These are phyloP conservation scores for Caprella mutica DNA, from an alignment of 2,888 invertebrate genomes.

Conservation along the genomic window DNA sequence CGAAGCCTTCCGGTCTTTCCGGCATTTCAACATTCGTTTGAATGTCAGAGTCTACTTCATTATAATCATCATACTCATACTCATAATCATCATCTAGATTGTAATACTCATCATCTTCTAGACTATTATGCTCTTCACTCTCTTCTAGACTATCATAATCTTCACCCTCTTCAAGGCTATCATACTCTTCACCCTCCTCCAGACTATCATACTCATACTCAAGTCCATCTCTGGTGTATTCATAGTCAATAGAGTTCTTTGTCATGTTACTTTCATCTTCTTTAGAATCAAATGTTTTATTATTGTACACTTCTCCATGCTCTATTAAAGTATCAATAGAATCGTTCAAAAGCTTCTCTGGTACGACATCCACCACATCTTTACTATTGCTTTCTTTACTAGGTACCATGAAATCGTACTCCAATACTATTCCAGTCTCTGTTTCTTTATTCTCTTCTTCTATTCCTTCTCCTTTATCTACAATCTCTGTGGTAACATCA, in stretches of 20 bases:
- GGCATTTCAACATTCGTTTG: neutral
- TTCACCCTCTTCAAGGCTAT: neutral
- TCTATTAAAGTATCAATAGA: too few relatives aligned
- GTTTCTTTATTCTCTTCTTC: conserved; percentile 3
- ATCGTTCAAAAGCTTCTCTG: too few relatives aligned
- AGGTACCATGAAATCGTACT: conserved; percentile 7
- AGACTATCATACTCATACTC: conserved; percentile 4
- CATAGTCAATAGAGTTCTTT: neutral
- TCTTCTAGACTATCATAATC: neutral
- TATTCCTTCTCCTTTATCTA: too few relatives aligned
- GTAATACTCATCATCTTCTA: neutral
- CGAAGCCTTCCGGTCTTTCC: conserved; percentile 29
- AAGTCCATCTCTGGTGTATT: neutral
- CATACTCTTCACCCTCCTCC: neutral
- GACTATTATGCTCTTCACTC: neutral
- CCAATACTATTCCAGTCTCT: conserved; percentile 1
- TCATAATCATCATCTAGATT: conserved; percentile 5
- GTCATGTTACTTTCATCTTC: too few relatives aligned
- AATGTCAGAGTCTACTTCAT: neutral
- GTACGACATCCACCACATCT: neutral
- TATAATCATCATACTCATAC: conserved; percentile 4
- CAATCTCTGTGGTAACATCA: too few relatives aligned
- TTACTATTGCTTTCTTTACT: neutral
- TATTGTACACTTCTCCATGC: too few relatives aligned
- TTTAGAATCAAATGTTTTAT: too few relatives aligned